These are phyloP conservation scores for Protosalanx chinensis DNA, from an alignment of 2,797 vertebrate species.

Conservation along the genomic window DNA sequence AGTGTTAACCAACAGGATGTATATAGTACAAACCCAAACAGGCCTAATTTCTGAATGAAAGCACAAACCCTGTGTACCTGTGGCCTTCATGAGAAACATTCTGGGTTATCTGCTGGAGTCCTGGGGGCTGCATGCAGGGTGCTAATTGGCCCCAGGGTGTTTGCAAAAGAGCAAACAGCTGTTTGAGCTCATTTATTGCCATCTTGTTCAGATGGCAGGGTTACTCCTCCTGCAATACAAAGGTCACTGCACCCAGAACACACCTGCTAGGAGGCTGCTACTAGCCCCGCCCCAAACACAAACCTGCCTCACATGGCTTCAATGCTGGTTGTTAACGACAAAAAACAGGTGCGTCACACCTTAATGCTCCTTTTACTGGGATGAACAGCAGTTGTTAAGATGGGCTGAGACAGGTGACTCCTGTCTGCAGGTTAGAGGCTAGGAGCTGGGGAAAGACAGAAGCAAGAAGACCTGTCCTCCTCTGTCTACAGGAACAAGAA, in stretches of 20 bases:
- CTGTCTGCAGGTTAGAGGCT: conserved; percentile 35
- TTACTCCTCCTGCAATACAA: background rate
- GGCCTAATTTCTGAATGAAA: background rate
- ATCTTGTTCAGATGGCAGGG: background rate
- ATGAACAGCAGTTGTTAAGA: background rate
- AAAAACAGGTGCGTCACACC: background rate
- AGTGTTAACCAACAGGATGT: background rate
- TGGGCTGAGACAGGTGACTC: background rate
- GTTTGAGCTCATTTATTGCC: background rate
- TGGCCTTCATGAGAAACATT: background rate
- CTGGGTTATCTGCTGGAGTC: background rate
- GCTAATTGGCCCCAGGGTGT: background rate
- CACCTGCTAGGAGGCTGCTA: no score
- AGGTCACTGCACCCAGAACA: background rate
- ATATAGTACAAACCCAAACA: background rate
- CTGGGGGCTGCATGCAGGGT: background rate
- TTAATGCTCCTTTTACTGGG: background rate
- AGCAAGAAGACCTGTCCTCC: conserved; percentile 27
- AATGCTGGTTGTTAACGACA: background rate
- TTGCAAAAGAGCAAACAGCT: conserved; percentile 21
- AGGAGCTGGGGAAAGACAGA: conserved; percentile 49
- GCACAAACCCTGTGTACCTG: background rate
- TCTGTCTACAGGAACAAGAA: no score
- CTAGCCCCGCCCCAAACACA: background rate
- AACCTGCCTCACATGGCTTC: background rate